These are phyloP conservation scores for Potorous gilbertii DNA, from an alignment of 2,797 vertebrate genomes.

Conservation along the genomic window DNA sequence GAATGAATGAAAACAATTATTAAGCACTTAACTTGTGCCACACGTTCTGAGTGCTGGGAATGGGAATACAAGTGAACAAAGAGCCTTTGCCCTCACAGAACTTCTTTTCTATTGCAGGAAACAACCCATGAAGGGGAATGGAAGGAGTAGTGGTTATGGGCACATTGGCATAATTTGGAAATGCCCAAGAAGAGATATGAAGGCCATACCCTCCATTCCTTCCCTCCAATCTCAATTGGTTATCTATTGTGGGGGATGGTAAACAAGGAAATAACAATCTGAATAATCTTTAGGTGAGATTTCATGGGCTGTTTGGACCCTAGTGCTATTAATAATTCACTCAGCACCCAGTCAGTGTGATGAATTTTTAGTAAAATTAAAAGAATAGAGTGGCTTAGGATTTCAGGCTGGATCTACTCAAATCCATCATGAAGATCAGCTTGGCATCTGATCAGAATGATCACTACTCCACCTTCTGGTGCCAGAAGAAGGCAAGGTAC, in stretches of 20 bases:
- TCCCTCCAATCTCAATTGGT: not conserved
- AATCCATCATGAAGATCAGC: not conserved
- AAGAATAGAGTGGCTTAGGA: not conserved
- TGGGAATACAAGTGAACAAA: not conserved
- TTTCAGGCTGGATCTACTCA: not conserved
- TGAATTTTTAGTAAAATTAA: not conserved
- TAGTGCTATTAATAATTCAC: not conserved
- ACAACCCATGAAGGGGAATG: not conserved
- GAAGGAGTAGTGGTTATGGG: not conserved
- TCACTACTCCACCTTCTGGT: not conserved
- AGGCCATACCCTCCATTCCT: not conserved
- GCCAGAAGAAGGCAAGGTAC: not conserved
- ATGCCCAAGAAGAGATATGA: not conserved
- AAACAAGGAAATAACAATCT: not conserved
- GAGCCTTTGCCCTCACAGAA: not conserved
- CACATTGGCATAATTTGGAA: not conserved
- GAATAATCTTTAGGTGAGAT: not conserved
- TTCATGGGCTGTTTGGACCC: not conserved
- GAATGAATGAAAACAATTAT: not conserved
- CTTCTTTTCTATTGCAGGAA: not conserved
- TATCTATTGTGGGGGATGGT: not conserved
- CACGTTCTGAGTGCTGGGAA: not conserved
- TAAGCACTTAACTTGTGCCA: not conserved
- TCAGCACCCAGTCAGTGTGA: not conserved
- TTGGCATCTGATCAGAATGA: not conserved